phyloP scores from a whole-genome alignment of 2,113 vertebrate genomes.

The Oophaga pumilio region DNA sequence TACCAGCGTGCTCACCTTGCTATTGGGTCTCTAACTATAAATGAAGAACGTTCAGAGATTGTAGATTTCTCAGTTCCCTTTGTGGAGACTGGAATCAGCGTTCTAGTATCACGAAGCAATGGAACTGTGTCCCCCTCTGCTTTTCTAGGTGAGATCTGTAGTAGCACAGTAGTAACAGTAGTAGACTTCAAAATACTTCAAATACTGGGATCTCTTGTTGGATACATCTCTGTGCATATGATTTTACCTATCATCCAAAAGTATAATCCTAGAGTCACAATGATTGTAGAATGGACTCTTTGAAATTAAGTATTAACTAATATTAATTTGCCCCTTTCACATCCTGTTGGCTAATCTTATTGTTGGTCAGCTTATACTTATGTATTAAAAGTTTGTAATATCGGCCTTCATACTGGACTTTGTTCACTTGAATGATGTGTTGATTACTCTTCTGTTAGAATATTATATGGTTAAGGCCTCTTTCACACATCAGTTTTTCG shows the following conservation, averaged over 20 bases:
- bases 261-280: too few relatives aligned
- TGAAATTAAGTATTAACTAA: too few relatives aligned
- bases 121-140: constrained; percentile 95
- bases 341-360: neutral
- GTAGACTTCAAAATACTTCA: neutral
- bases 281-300: neutral
- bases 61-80: constrained; percentile 98
- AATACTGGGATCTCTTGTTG: neutral
- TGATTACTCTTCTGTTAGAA: too few relatives aligned
- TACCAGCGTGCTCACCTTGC: constrained; percentile 97
- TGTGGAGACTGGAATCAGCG: constrained; percentile 96
- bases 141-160: constrained; percentile 85
- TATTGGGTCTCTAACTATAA: constrained; percentile 97
- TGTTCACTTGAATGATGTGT: neutral
- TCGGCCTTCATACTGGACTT: neutral
- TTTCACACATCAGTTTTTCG: too few relatives aligned
- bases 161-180: constrained; percentile 12
- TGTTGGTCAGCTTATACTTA: too few relatives aligned
- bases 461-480: too few relatives aligned
- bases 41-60: constrained; percentile 94
- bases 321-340: neutral
- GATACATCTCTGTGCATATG: too few relatives aligned
- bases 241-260: too few relatives aligned
- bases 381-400: neutral
- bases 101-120: constrained; percentile 96